phyloP scores from a whole-genome alignment of 2,888 invertebrate species.

The Deilephila elpenor region DNA sequence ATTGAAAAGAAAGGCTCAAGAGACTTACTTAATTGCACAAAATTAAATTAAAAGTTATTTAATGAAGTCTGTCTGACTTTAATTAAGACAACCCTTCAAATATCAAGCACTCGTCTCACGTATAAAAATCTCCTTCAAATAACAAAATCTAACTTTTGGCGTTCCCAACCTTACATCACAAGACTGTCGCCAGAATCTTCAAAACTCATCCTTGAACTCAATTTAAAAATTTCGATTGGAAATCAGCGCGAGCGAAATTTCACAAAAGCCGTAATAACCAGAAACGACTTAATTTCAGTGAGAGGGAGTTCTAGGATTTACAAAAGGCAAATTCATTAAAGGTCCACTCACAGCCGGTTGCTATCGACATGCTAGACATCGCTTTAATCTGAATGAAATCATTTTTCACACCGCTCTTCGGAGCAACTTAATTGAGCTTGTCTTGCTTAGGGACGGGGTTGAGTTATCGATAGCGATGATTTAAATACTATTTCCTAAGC shows the following conservation, averaged over 20 bases:
- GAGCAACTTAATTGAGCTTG: slow-evolving; percentile 18
- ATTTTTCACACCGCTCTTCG: slow-evolving; percentile 15
- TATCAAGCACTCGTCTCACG: no score
- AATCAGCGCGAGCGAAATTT: not conserved
- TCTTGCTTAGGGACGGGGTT: not conserved
- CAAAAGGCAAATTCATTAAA: slow-evolving; percentile 29
- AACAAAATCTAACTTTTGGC: not conserved
- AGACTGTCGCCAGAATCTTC: not conserved
- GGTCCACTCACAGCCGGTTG: not conserved
- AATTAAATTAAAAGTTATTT: no score
- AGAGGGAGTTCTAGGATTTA: not conserved
- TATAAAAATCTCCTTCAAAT: not conserved
- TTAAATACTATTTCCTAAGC: no score
- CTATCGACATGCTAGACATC: slow-evolving; percentile 15
- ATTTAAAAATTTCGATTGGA: slow-evolving; percentile 6
- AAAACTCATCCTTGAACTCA: not conserved
- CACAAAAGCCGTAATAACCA: slow-evolving; percentile 15
- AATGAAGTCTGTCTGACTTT: no score
- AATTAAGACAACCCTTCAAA: no score
- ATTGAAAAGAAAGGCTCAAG: no score
- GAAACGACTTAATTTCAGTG: not conserved
- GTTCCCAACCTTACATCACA: not conserved
- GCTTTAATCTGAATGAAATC: slow-evolving; percentile 5
- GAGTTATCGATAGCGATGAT: not conserved
- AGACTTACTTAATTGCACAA: no score